Base-by-base conservation (phyloP, 1,140 invertebrate species). In the Ditylenchus dipsaci region DNA sequence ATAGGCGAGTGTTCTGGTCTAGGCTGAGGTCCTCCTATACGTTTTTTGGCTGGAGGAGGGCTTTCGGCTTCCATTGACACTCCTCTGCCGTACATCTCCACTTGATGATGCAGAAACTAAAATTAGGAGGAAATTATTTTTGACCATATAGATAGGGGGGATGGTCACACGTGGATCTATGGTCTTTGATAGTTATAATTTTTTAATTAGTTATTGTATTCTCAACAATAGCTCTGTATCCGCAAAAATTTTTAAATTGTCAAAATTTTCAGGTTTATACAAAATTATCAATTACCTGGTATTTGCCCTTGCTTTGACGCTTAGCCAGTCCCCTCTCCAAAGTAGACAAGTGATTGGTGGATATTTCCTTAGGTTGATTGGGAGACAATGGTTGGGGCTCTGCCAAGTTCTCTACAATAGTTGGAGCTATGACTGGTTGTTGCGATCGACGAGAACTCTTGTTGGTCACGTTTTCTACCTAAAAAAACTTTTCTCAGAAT, bases 261-360 rank as follows among this genome's bases (percentile, higher is more conserved):
- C n/a, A n/a, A n/a, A n/a, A n/a, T n/a, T n/a, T n/a, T n/a, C n/a
- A n/a, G n/a, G n/a, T n/a, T n/a, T n/a, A n/a, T n/a, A n/a, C n/a
- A n/a, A n/a, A n/a, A n/a, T n/a, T n/a, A n/a, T n/a, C 1, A 56
- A 61, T 21, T 42, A 78, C 76, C 70, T 81, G 79, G 65, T 82
- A 82, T 69, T 82, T 82, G 43, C 80, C 80, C 68, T 82, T 82
- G 49, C 76, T 79, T 58, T 81, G 77, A 29, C 80, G 69, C 62
- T 82, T 82, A 43, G 80, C 74, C 7, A 82, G 53, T 23, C 81
- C 81, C 19, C 79, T 45, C 63, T 81, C 79, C 45, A 81, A 74
- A 5, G 78, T 77, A 19, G 72, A 73, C 30, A 80, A 60, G 53
- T 80, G 78, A 60, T 76, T 76, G 21, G 43, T 38, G 42, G 49